Base-by-base conservation (phyloP, 2,888 invertebrate genomes). In the Allolobophora icterica region DNA sequence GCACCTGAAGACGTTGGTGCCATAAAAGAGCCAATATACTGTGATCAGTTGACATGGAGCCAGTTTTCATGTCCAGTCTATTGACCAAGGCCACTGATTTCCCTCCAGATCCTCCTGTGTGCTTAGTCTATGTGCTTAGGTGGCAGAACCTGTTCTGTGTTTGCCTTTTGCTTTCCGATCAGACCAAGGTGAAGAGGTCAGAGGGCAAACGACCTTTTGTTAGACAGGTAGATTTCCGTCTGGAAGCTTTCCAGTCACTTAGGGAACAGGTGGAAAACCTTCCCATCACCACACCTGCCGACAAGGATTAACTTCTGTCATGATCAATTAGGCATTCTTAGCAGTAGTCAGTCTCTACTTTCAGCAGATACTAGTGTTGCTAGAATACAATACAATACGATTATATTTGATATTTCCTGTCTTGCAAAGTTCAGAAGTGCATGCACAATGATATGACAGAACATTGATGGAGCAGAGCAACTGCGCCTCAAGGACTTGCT, bases 171-270 rank as follows among this genome's bases (percentile, higher is more conserved):
- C 17, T 24, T 24, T 52, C 1, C n/a, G n/a, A 71, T 71, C 8
- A 71, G 71, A 71, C 30, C 0, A n/a, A n/a, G 71, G 71, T 8
- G 71, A 71, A n/a, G 71, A 11, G 71, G 71, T 71, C 71, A 71
- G 30, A 71, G 71, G 71, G 71, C 30, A n/a, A 71, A n/a, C n/a
- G n/a, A n/a, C 30, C 71, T 71, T 71, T 71, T 71, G 71, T 71
- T n/a, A 71, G 71, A n/a, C 71, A 71, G 71, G 71, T 71, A 17
- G 17, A 71, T 30, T n/a, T 71, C 71, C 71, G 13, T n/a, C 30
- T 71, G 71, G 71, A 71, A 71, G 30, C 71, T 71, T n/a, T 71
- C 71, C 71, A 71, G 71, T 71, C n/a, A 71, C 71, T 71, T 30
- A n/a, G 38, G 71, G 71, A 71, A n/a, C 71, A 71, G 71, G 71